Conservation (phyloP, 2,113 vertebrate species). For the Periophthalmus modestus region DNA sequence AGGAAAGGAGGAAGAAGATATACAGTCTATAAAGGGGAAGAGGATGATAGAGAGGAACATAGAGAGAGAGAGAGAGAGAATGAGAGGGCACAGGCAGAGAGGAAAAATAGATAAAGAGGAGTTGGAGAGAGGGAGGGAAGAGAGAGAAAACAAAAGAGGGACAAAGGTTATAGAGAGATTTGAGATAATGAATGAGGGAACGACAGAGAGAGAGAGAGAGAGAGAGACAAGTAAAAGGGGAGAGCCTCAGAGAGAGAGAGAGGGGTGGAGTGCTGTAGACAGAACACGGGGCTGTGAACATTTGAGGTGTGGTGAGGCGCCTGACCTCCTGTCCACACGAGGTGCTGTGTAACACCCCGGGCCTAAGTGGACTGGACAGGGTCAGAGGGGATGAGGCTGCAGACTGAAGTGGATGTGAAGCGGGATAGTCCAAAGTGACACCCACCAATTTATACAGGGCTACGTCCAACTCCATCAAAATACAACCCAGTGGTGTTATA, state of each 20-base stretch:
- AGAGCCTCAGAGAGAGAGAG: neutral
- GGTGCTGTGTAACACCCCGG: constrained; percentile 33
- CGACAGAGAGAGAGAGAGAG: too few species aligned
- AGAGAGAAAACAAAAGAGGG: neutral
- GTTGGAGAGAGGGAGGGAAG: too few species aligned
- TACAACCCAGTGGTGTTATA: neutral
- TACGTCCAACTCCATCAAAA: constrained; percentile 49
- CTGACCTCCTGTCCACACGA: constrained; percentile 61
- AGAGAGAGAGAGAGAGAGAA: too few species aligned
- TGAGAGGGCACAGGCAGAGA: too few species aligned
- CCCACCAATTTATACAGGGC: constrained; percentile 5
- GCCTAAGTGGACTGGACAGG: constrained; percentile 63
- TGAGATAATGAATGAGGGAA: neutral
- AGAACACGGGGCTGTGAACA: constrained; percentile 39
- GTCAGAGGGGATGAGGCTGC: constrained; percentile 50
- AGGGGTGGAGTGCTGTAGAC: constrained; percentile 5
- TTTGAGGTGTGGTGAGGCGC: constrained; percentile 64
- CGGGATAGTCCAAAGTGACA: constrained; percentile 34
- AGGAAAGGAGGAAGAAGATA: too few species aligned
- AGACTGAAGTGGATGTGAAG: constrained; percentile 31
- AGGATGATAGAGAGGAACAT: too few species aligned
- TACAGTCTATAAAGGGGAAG: too few species aligned
- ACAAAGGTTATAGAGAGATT: too few species aligned
- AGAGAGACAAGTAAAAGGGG: neutral
- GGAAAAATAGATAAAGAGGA: too few species aligned